Evolutionary conservation across 2,797 vertebrate species (phyloP).

Genomic region (Carduelis carduelis): DNA sequence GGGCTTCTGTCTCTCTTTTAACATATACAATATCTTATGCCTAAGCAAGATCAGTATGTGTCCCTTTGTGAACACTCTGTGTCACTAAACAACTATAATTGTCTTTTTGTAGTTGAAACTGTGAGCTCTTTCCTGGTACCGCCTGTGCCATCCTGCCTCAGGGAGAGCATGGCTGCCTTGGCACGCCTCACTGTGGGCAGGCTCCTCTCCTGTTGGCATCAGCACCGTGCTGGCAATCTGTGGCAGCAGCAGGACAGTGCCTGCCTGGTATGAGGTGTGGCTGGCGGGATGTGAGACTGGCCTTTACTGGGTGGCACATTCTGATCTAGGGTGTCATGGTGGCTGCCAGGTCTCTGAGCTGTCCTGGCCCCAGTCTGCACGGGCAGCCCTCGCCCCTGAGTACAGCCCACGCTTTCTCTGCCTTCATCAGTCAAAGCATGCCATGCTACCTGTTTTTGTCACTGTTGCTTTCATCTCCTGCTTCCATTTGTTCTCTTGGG

Average conservation of each 20-base stretch:
- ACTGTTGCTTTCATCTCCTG: not conserved
- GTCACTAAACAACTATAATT: not conserved
- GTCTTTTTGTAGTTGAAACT: not conserved
- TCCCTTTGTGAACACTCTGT: not conserved
- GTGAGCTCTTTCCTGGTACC: not conserved
- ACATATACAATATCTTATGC: rapidly evolving
- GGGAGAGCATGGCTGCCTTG: not conserved
- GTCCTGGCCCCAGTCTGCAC: rapidly evolving
- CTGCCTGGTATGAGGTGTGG: not conserved
- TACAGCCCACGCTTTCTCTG: rapidly evolving
- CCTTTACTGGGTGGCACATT: rapidly evolving
- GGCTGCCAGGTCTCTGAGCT: not conserved
- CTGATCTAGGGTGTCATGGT: rapidly evolving
- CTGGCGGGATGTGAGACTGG: rapidly evolving
- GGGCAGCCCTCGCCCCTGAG: not conserved
- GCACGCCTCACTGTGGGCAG: rapidly evolving
- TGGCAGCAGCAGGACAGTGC: not conserved
- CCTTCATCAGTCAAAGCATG: not conserved
- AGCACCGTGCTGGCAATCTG: not conserved
- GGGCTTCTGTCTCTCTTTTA: not conserved
- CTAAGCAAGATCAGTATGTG: not conserved
- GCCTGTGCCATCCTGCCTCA: not conserved
- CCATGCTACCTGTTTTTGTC: not conserved
- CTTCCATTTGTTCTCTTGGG: not conserved
- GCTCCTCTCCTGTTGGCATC: not conserved